phyloP scores from a whole-genome alignment of 2,797 vertebrate species.

The Falco cherrug region DNA sequence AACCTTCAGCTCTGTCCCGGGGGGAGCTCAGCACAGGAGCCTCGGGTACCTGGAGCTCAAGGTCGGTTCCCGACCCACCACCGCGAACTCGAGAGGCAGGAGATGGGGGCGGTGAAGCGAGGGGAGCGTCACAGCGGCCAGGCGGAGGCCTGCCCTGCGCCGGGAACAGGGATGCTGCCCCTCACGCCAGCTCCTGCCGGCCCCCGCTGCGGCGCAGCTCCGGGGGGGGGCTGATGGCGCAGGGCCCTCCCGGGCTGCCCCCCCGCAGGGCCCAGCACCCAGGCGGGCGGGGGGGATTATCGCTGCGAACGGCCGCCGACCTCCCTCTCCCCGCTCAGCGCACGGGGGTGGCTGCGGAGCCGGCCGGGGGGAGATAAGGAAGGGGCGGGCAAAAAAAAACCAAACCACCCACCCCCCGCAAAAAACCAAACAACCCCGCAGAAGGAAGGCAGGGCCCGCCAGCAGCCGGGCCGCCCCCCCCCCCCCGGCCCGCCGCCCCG shows the following conservation, averaged over 20 bases:
- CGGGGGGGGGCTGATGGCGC: not conserved
- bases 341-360: not conserved
- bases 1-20: not conserved
- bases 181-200: not conserved
- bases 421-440: too few species aligned
- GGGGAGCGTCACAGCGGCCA: not conserved
- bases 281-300: not conserved
- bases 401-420: not conserved
- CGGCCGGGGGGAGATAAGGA: not conserved
- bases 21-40: not conserved
- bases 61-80: not conserved
- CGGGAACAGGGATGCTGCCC: not conserved
- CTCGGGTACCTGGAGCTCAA: not conserved
- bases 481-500: not conserved
- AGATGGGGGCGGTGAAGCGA: accelerated
- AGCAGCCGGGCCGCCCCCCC: not conserved
- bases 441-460: not conserved
- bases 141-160: not conserved
- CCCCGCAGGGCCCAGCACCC: not conserved
- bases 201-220: not conserved
- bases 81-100: not conserved
- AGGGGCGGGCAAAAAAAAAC: not conserved
- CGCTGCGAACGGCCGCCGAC: not conserved
- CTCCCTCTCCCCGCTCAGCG: not conserved
- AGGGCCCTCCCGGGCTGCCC: not conserved